phyloP scores from a whole-genome alignment of 1,140 invertebrate genomes.

The Apis mellifera region DNA sequence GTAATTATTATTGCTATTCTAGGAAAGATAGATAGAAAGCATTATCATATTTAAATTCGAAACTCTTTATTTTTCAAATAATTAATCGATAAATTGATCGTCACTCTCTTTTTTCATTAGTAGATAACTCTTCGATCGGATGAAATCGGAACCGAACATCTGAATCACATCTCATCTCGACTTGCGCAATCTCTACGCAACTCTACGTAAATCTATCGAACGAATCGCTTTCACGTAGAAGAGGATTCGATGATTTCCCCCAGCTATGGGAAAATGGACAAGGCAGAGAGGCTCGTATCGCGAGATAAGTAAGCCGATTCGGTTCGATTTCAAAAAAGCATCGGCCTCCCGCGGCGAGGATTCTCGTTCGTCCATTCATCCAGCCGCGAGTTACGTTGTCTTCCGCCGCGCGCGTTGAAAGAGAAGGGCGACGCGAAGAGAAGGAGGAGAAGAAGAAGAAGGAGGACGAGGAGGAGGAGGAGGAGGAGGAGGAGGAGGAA shows the following conservation, averaged over 20 bases:
- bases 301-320: constrained; percentile 18
- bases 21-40: too few species aligned
- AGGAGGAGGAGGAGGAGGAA: background rate
- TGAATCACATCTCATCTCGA: too few species aligned
- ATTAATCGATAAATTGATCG: too few species aligned
- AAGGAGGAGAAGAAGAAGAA: too few species aligned
- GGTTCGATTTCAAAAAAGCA: constrained; percentile 69
- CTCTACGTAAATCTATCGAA: background rate
- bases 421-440: constrained; percentile 38
- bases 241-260: background rate
- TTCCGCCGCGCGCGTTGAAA: constrained; percentile 58
- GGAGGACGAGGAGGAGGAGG: too few species aligned
- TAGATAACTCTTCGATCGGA: too few species aligned
- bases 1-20: too few species aligned
- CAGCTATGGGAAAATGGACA: background rate
- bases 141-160: too few species aligned
- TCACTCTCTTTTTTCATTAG: too few species aligned
- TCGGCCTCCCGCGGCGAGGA: constrained; percentile 55
- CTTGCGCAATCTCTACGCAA: too few species aligned
- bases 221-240: background rate
- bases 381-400: constrained; percentile 63
- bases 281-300: background rate
- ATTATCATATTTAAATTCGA: too few species aligned
- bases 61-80: too few species aligned
- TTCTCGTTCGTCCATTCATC: constrained; percentile 65